Evolutionary conservation across 2,113 vertebrate species (phyloP).

Genomic region (Formicarius rufipectus): DNA sequence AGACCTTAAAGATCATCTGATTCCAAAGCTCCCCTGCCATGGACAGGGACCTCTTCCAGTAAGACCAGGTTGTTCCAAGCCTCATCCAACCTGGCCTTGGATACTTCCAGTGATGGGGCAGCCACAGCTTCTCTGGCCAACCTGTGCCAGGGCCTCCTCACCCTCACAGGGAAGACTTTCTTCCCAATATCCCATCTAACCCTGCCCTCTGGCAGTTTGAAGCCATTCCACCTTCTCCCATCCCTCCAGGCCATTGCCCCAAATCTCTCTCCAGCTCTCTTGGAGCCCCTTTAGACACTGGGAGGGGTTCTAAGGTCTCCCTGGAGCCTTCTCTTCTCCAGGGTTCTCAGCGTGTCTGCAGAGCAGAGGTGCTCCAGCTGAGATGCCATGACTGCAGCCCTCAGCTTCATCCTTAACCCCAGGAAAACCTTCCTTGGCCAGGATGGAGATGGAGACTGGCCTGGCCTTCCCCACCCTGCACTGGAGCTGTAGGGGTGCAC

Average conservation of each 20-base stretch:
- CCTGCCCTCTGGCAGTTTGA: neutral
- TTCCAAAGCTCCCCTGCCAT: neutral
- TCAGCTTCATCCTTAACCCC: neutral
- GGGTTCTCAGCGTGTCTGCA: neutral
- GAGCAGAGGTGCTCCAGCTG: neutral
- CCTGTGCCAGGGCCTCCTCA: neutral
- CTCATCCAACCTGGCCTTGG: rapidly evolving
- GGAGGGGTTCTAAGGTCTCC: neutral
- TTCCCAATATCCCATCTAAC: neutral
- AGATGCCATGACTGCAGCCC: neutral
- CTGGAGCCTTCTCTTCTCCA: neutral
- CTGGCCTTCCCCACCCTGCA: neutral
- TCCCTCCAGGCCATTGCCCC: neutral
- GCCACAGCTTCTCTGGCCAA: neutral
- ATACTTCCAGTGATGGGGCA: neutral
- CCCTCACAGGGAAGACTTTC: neutral
- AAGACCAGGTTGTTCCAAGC: rapidly evolving
- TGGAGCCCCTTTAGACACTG: neutral
- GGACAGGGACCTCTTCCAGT: neutral
- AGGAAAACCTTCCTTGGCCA: neutral
- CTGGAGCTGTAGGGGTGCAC: neutral
- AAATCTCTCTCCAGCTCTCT: neutral
- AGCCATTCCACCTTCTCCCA: neutral
- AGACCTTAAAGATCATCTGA: neutral
- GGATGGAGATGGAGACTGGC: neutral